Conservation (phyloP, 2,113 vertebrate species). For the Steatornis caripensis region DNA sequence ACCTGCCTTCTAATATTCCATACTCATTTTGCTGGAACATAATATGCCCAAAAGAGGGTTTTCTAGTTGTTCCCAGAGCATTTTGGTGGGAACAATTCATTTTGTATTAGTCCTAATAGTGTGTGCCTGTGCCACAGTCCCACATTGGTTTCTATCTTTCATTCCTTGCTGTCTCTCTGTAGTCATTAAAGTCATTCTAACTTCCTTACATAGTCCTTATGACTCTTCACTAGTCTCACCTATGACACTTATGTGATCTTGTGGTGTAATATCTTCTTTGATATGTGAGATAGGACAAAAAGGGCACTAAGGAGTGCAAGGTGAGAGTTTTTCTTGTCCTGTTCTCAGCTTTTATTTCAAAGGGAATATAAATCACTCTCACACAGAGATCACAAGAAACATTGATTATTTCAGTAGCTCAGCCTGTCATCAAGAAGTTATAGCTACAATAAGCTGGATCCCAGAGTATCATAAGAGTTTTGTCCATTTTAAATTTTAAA, state of each 20-base stretch:
- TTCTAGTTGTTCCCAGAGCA: neutral
- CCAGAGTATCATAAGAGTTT: neutral
- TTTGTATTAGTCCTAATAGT: neutral
- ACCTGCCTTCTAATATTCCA: neutral
- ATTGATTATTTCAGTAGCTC: constrained; percentile 29
- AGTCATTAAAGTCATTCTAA: neutral
- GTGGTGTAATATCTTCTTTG: constrained; percentile 15
- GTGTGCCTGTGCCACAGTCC: neutral
- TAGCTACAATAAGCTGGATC: neutral
- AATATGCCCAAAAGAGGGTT: neutral
- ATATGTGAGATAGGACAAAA: neutral
- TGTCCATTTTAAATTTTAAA: neutral
- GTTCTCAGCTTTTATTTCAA: constrained; percentile 19
- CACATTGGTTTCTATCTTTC: neutral
- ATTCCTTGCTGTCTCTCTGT: neutral
- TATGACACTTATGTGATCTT: neutral
- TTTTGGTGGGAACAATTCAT: neutral
- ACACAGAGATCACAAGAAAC: constrained; percentile 2
- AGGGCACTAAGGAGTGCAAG: constrained; percentile 26
- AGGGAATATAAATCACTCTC: constrained; percentile 10
- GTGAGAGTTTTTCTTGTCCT: neutral
- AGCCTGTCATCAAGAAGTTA: neutral
- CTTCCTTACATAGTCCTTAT: neutral
- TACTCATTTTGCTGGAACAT: neutral
- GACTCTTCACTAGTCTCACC: neutral